Evolutionary conservation across 2,797 vertebrate species (phyloP), one percentile per base, ranked within the genome.

Genomic region (Sebastes flavidus): DNA sequence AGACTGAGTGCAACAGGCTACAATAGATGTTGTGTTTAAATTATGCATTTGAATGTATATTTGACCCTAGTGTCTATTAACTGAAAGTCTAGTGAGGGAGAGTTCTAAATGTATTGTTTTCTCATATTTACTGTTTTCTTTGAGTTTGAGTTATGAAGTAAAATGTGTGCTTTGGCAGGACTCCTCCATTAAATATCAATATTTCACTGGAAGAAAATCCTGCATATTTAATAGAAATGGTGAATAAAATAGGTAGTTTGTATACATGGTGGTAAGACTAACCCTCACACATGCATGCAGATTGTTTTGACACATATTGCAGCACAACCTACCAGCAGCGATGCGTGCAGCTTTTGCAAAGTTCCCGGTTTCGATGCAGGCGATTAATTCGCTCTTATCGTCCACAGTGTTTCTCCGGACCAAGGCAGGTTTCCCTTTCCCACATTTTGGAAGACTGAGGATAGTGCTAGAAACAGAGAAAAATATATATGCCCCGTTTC

Each of bases 341-440:
- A 99, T 98, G 79, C 98, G 95, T 87, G 98, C 98, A 4, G 98
- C 98, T 96, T 97, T 98, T 87, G 98, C 98, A 74, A 99, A 99
- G 90, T 99, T 98, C 62, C 98, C 98, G 1, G 96, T 99, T 94
- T 99, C 98, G 29, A 99, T 99, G 83, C 98, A 99, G 60, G 98
- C 98, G 74, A 99, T 98, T 62, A 99, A 94, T 82, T 99, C 97
- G 54, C 96, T 98, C 91, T 98, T 97, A 92, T 99, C 97, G 62
- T 99, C 98, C 89, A 98, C 95, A 4, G 98, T 98, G 93, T 97
- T 98, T 87, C 98, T 97, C 79, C 98, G 96, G 81, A 98, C 97
- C 72, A 99, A 94, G 16, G 98, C 98, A 0, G 98, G 98, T 91
- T 99, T 99, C 67, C 98, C 98, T 72, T 97, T 98, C 36, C 98